phyloP scores from a whole-genome alignment of 92 coral and sea anemone species.

The Paramuricea clavata region DNA sequence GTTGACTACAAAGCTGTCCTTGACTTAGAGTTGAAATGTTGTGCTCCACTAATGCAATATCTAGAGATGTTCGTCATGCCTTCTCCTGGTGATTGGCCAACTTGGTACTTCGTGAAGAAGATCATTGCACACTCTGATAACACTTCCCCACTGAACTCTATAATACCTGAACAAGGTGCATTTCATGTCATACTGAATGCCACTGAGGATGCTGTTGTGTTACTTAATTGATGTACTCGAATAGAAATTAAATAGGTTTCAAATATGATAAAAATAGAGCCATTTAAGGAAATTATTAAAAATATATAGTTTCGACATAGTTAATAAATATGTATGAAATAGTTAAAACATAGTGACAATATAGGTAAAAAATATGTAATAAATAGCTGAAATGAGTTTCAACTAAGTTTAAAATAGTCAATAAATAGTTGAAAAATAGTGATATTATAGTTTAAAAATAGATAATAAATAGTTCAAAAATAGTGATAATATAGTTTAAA shows the following conservation, averaged over 20 bases:
- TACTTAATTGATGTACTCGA: conserved; percentile 55
- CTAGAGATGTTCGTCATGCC: conserved; percentile 52
- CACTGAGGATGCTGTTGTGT: conserved; percentile 49
- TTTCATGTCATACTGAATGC: conserved; percentile 73
- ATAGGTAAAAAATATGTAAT: too few relatives aligned
- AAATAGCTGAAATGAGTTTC: too few relatives aligned
- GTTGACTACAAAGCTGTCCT: conserved; percentile 59
- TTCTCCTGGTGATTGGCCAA: conserved; percentile 74
- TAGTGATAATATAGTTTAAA: too few relatives aligned
- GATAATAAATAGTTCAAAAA: too few relatives aligned
- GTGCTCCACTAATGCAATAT: conserved; percentile 27
- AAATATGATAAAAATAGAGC: too few relatives aligned
- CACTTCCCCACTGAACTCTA: conserved; percentile 18
- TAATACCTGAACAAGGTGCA: conserved; percentile 76
- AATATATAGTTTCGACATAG: too few relatives aligned
- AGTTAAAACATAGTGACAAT: too few relatives aligned
- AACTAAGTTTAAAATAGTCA: too few relatives aligned
- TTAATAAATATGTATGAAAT: too few relatives aligned
- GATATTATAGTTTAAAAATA: too few relatives aligned
- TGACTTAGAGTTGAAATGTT: conserved; percentile 11
- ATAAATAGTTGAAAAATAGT: too few relatives aligned
- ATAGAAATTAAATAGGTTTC: conserved; percentile 48
- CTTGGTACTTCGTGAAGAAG: conserved; percentile 69
- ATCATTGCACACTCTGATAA: conserved; percentile 57
- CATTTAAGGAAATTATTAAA: too few relatives aligned